These are phyloP conservation scores for Chironomus tepperi DNA, from an alignment of 1,140 invertebrate genomes.

Conservation along the genomic window DNA sequence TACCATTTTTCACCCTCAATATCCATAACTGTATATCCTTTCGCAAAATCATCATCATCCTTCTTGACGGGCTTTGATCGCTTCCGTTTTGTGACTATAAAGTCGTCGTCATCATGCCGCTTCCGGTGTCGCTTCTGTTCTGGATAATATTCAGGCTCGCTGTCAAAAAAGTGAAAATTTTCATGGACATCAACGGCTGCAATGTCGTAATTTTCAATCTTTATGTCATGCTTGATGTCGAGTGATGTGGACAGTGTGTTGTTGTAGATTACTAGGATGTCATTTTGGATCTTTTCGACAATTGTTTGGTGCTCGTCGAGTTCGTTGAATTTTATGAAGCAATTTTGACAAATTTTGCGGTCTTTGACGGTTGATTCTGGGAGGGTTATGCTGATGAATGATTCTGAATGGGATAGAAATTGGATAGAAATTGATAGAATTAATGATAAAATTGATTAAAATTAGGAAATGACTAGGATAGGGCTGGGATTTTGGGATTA, in stretches of 20 bases:
- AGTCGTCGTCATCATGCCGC: not conserved
- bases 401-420: not conserved
- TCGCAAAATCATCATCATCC: not conserved
- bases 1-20: not conserved
- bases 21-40: not conserved
- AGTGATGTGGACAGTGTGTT: not conserved
- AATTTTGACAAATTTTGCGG: not conserved
- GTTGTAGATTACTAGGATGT: not conserved
- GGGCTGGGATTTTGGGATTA: too few relatives aligned
- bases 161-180: not conserved
- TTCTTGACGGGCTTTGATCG: not conserved
- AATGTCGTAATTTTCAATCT: not conserved
- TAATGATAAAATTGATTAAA: too few relatives aligned
- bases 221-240: not conserved
- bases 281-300: constrained; percentile 5
- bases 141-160: not conserved
- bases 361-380: not conserved
- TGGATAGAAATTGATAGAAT: not conserved
- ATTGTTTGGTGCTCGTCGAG: not conserved
- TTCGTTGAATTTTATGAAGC: constrained; percentile 18
- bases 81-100: not conserved
- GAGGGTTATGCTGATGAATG: not conserved
- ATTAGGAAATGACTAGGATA: too few relatives aligned
- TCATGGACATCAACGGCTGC: not conserved
- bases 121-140: not conserved